Percentiles rank a stretch among this genome's conserved stretches.
Conservation (phyloP, 2,797 vertebrate species). For the Phataginus tetradactyla region DNA sequence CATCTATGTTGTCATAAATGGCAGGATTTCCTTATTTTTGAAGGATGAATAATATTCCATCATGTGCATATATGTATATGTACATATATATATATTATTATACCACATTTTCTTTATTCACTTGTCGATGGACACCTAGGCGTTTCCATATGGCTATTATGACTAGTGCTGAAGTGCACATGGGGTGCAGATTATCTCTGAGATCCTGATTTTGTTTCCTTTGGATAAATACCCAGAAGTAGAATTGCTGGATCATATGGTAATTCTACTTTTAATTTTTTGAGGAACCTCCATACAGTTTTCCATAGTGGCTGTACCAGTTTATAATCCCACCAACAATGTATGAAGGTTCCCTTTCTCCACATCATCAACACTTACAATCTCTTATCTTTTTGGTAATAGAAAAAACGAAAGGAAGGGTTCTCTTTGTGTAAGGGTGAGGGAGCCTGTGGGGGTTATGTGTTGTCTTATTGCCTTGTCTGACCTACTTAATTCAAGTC, state of each 20-base stretch:
- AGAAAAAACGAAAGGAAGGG: neutral
- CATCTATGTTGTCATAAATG: neutral
- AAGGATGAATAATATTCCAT: neutral
- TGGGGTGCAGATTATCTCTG: neutral
- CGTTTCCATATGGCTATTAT: neutral
- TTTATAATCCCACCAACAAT: neutral
- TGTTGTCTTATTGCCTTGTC: neutral
- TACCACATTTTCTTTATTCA: neutral
- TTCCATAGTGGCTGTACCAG: neutral
- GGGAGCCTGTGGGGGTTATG: fast-evolving
- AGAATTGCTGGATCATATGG: neutral
- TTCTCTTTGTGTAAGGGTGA: neutral
- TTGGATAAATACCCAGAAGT: neutral
- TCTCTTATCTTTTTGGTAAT: neutral
- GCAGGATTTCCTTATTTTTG: neutral
- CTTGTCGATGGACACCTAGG: neutral
- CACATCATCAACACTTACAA: neutral
- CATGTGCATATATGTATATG: too few species aligned
- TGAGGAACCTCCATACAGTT: neutral
- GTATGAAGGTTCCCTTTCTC: neutral
- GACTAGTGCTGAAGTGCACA: neutral
- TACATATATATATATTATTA: too few species aligned
- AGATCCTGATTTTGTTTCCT: neutral
- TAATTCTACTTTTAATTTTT: neutral
- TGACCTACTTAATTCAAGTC: neutral